phyloP scores from a whole-genome alignment of 1,140 invertebrate species.

The Neodiprion lecontei region DNA sequence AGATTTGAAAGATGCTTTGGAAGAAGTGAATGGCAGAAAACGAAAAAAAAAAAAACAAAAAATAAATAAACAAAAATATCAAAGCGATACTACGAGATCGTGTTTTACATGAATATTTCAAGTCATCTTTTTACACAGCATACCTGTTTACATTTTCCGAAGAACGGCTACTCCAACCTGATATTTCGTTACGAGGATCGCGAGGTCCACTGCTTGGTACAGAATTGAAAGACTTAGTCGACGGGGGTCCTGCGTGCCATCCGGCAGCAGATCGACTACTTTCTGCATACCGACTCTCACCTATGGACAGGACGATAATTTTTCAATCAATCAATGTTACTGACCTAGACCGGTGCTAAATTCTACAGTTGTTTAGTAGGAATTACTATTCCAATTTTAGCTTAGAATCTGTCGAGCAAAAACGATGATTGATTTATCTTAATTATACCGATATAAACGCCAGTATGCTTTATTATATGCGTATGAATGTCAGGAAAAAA shows the following conservation, averaged over 20 bases:
- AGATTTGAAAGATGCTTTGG: constrained; percentile 27
- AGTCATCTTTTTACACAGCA: neutral
- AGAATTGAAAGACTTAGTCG: constrained; percentile 58
- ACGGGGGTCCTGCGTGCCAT: constrained; percentile 58
- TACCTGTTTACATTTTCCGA: constrained; percentile 56
- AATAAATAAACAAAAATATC: constrained; percentile 7
- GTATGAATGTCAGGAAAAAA: too few relatives aligned
- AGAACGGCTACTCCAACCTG: constrained; percentile 54
- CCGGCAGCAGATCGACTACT: constrained; percentile 53
- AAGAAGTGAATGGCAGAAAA: constrained; percentile 22
- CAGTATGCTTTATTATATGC: too few relatives aligned
- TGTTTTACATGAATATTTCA: neutral
- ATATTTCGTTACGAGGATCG: constrained; percentile 53
- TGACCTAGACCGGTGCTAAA: too few relatives aligned
- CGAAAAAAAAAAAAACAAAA: neutral
- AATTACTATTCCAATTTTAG: constrained; percentile 16
- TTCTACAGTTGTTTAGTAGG: neutral
- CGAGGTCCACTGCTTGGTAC: constrained; percentile 50
- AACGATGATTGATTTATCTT: too few relatives aligned
- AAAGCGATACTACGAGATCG: neutral
- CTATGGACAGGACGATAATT: constrained; percentile 31
- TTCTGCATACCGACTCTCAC: constrained; percentile 57
- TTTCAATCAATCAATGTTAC: neutral
- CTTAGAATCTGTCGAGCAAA: neutral
- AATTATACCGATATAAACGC: too few relatives aligned